Evolutionary conservation across 2,888 invertebrate genomes (phyloP).

Genomic region (Fragum fragum): DNA sequence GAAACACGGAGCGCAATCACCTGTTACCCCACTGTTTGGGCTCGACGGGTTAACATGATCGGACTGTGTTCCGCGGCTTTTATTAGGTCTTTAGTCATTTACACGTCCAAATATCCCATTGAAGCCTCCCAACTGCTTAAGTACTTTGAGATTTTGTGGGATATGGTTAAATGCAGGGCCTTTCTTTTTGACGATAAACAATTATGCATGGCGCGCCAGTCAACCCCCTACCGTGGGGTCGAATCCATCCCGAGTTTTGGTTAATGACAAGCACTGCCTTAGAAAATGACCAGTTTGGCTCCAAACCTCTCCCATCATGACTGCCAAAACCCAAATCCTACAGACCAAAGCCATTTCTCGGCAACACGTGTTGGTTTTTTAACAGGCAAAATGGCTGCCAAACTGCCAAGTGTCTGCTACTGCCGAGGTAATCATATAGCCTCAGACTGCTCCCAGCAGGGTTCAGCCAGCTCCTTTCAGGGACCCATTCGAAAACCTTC

Average conservation of each 20-base stretch:
- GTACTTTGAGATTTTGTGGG: constrained; percentile 42
- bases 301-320: constrained; percentile 1
- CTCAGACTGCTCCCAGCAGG: constrained; percentile 4
- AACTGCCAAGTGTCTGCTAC: constrained; percentile 25
- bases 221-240: constrained; percentile 32
- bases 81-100: constrained; percentile 37
- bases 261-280: constrained; percentile 32
- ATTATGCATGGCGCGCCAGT: constrained; percentile 29
- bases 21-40: no score
- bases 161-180: constrained; percentile 39
- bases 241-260: constrained; percentile 22
- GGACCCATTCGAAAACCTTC: neutral
- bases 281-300: neutral
- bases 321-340: neutral
- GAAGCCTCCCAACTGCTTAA: constrained; percentile 48
- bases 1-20: no score
- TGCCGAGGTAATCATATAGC: constrained; percentile 44
- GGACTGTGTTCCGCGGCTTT: constrained; percentile 35
- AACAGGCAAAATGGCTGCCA: constrained; percentile 35
- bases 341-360: neutral
- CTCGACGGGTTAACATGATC: constrained; percentile 5
- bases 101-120: constrained; percentile 25
- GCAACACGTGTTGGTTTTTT: constrained; percentile 44
- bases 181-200: constrained; percentile 40
- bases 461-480: neutral